Conservation (phyloP, 2,113 vertebrate species). For the Zootoca vivipara region DNA sequence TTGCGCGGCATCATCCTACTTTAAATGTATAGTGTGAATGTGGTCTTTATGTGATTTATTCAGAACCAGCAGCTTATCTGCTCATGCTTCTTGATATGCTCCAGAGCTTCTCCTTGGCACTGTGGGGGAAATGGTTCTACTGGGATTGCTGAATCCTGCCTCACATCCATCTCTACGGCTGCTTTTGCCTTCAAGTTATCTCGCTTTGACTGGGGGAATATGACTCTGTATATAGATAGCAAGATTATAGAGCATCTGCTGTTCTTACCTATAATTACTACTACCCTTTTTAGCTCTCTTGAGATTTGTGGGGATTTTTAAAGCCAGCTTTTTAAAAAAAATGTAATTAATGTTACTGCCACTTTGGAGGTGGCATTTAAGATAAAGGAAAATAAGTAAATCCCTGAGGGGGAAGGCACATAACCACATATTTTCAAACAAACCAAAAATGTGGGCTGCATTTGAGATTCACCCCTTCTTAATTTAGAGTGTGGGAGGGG, state of each 20-base stretch:
- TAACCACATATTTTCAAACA: constrained; percentile 20
- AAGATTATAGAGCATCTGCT: not conserved
- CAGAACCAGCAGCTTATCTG: not conserved
- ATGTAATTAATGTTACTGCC: constrained; percentile 11
- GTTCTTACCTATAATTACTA: constrained; percentile 18
- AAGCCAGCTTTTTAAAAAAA: not conserved
- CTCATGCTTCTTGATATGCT: not conserved
- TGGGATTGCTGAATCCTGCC: not conserved
- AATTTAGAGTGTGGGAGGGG: not conserved
- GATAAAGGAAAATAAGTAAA: constrained; percentile 17
- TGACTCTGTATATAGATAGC: not conserved
- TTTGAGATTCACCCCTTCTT: not conserved
- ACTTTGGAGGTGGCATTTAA: constrained; percentile 1
- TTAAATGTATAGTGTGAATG: too few species aligned
- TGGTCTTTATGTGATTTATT: not conserved
- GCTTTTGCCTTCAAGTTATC: not conserved
- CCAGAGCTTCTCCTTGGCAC: not conserved
- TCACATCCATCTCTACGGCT: not conserved
- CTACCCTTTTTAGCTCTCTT: not conserved
- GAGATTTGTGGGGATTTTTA: not conserved
- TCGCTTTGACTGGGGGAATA: not conserved
- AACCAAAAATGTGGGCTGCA: constrained; percentile 9
- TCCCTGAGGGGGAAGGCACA: not conserved
- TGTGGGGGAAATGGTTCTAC: not conserved
- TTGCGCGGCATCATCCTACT: too few species aligned